Evolutionary conservation across 2,113 vertebrate species (phyloP), one percentile per base, ranked within the genome.

Genomic region (Coracopsis vasa): DNA sequence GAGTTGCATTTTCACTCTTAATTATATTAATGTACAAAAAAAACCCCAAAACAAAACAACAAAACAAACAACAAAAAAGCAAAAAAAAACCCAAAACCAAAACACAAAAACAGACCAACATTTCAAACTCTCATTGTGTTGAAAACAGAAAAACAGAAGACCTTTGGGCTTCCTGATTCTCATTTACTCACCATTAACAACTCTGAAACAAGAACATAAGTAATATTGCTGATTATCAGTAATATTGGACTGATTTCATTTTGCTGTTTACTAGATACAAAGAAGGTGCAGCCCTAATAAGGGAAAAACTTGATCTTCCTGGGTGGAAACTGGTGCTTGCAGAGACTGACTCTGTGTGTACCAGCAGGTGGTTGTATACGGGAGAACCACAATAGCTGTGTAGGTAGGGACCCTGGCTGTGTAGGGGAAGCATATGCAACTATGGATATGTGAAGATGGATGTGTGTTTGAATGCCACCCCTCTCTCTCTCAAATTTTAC

Each of bases 341-440:
- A 33, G 44, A 48, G 33, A 20, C 18, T 27, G 45, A 11, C 10
- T 29, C 11, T 50, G 28, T 13, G 16, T 56, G 25, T 2, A 7
- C 7, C 2, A 56, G 48, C 10, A 85, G 42, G 7, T 67, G 17
- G 74, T 64, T 74, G 50, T 70, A 41, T 12, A 13, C 6, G 17
- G 0, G 3, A 44, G 44, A 65, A 21, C 25, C 1, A 20, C n/a
- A 89, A 13, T 10, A 53, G 6, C 29, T n/a, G 7, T 27, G 18
- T 28, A 39, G 23, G 27, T 35, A 77, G 64, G n/a, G 17, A 15
- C 47, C 0, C 0, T 27, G 19, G 5, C 12, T 13, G 5, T 9
- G 4, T 54, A 4, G 29, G 50, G 20, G 7, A 35, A 70, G 12
- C 6, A 6, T 10, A 16, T 15, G 29, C 42, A 69, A 7, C 16